Evolutionary conservation across 2,113 vertebrate genomes (phyloP), one percentile per base, ranked within the genome.

Genomic region (Saccopteryx leptura): DNA sequence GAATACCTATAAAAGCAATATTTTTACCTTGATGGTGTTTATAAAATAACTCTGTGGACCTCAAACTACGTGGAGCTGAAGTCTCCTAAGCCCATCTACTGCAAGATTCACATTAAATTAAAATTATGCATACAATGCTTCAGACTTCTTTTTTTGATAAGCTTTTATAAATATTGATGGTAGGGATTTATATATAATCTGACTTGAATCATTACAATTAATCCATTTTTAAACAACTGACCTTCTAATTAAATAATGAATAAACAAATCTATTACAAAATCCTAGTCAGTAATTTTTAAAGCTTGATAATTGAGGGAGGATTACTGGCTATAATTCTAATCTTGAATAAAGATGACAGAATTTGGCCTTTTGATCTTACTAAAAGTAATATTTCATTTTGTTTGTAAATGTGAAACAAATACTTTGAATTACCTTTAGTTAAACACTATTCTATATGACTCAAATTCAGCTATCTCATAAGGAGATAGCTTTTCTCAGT

Each of bases 61-160:
- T 6, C n/a, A 52, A 52, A 66, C 21, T 52, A 17, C 9, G 11
- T 48, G 11, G 17, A 83, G 19, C 46, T 21, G 15, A 65, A 52
- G 48, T 2, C 26, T 46, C 65, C 31, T 61, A 33, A 83, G 21
- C 39, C 14, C 15, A 21, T 17, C 2, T 52, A 15, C n/a, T 58
- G 74, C 11, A 93, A 88, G 11, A 87, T 66, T 83, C 31, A 66
- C 17, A 31, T 95, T 95, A 93, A 93, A 58, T 65, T 91, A 58
- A 31, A 82, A 78, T 91, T 90, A 66, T 60, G 33, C 63, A 83
- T 14, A 71, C 1, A 58, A 23, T 78, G 14, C 31, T 87, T 88
- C 23, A 76, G 63, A 76, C 11, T 65, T 69, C 65, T 76, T 68
- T 69, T 80, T 26, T 72, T 33, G 46, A 33, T 48, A 65, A 48